Evolutionary conservation across 2,113 vertebrate species (phyloP), one percentile per base, ranked within the genome.

Genomic region (Regulus satrapa): DNA sequence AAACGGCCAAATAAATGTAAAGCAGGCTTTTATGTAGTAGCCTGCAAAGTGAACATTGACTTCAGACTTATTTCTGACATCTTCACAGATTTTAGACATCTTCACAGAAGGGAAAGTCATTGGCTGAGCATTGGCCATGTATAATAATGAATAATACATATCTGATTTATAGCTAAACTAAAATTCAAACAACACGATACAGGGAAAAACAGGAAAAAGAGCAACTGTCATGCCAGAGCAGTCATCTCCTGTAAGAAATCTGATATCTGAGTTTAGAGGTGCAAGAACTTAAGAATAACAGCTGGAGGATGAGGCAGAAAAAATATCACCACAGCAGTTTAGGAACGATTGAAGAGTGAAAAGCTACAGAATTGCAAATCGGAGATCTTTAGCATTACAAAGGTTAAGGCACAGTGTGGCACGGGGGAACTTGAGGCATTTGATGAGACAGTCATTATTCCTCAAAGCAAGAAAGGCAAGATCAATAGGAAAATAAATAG

Each of bases 401-500:
- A 93, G 74, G 81, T 89, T 95, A 88, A 88, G 74, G 45, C 64
- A 84, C 48, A 64, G 24, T 38, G 10, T 0, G 4, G 52, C 15
- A 51, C 1, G 1, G 14, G 48, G 23, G 18, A 91, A 55, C 61
- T 64, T 63, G 17, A 81, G n/a, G 66, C 72, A 38, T 85, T 78
- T 95, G 87, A 91, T 78, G 58, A 92, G 80, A 41, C 69, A 82
- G 66, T 69, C 74, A 75, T 95, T 94, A 85, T 61, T 89, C 46
- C 69, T 87, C 56, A 87, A 89, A 94, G 64, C 83, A 72, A 84
- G 36, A 68, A 72, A 82, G 80, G 51, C 8, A 73, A 63, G 84
- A 94, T 94, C 94, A 79, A 72, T 95, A 78, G 66, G 56, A 92
- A 91, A 95, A 92, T 68, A 94, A 87, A 92, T 41, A 66, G 77